These are phyloP conservation scores for Xiphias gladius DNA, from an alignment of 2,113 vertebrate species.

Conservation along the genomic window DNA sequence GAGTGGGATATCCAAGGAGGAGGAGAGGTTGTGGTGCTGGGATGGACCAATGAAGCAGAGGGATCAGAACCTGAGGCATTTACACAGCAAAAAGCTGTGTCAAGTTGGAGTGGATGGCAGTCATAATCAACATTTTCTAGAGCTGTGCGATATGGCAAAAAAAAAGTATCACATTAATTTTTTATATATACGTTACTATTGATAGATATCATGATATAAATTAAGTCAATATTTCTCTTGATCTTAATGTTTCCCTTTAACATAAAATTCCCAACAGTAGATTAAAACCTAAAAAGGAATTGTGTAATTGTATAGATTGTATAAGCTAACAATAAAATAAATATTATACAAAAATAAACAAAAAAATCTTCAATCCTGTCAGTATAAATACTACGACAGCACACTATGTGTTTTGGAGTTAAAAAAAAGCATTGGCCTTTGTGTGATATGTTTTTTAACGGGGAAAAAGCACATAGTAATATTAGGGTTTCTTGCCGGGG, in stretches of 20 bases:
- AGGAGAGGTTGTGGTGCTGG: constrained; percentile 4
- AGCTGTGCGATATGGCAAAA: background rate
- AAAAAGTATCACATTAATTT: background rate
- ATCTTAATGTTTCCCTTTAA: background rate
- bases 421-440: background rate
- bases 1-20: background rate
- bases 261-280: no score
- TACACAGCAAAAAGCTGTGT: background rate
- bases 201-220: no score
- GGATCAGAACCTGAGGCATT: constrained; percentile 2
- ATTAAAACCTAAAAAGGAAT: no score
- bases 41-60: constrained; percentile 14
- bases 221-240: background rate
- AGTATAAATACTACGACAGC: no score
- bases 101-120: background rate
- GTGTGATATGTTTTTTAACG: background rate
- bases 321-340: no score
- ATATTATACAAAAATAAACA: no score
- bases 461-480: background rate
- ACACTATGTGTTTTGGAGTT: background rate
- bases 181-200: no score
- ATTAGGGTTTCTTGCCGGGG: no score
- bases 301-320: no score
- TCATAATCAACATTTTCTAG: background rate
- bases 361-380: no score